Evolutionary conservation across 2,113 vertebrate species (phyloP).

Genomic region (Neotragus moschatus): DNA sequence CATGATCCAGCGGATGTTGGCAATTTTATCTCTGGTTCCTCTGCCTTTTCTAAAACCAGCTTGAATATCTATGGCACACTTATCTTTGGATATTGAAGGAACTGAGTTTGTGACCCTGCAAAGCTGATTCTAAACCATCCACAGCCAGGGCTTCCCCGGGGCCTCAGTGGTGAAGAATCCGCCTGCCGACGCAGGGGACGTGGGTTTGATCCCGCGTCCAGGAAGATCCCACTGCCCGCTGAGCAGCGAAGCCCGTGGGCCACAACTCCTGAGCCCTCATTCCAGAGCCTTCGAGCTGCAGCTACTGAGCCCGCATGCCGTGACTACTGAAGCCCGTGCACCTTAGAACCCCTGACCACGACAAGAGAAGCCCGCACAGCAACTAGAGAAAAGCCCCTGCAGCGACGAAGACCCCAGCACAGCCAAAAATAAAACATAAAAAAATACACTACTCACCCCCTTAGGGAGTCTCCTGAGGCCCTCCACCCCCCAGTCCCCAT

Average conservation of each 20-base stretch:
- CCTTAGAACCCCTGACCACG: neutral
- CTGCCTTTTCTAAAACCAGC: no score
- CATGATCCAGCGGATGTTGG: no score
- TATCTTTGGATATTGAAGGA: neutral
- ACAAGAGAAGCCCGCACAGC: neutral
- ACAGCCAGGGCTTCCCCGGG: neutral
- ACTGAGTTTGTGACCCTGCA: neutral
- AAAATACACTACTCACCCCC: neutral
- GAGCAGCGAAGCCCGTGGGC: neutral
- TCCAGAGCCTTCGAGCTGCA: neutral
- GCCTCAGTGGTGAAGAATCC: neutral
- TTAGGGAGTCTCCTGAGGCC: no score
- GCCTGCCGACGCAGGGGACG: neutral
- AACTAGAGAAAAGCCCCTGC: neutral
- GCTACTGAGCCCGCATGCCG: accelerated
- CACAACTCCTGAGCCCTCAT: neutral
- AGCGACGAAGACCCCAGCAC: neutral
- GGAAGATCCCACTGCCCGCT: neutral
- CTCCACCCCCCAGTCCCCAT: no score
- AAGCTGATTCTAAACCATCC: neutral
- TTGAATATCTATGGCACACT: no score
- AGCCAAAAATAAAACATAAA: neutral
- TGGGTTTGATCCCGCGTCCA: neutral
- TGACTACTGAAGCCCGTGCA: neutral
- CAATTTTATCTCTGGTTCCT: no score